Evolutionary conservation across 1,140 invertebrate genomes (phyloP).

Genomic region (Neotoxoptera formosana): DNA sequence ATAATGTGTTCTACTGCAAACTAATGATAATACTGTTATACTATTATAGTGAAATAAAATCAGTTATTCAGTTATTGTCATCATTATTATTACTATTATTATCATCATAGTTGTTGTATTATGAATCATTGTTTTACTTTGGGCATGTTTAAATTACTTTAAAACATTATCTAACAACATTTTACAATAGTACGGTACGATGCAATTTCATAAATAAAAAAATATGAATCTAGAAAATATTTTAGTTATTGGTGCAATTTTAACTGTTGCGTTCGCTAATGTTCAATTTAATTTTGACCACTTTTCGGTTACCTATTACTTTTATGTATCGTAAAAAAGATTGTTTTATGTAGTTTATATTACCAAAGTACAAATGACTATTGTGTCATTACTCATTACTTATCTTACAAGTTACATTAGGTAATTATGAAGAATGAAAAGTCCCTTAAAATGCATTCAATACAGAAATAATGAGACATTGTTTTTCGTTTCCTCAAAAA

Average conservation of each 20-base stretch:
- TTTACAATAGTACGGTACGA: not conserved
- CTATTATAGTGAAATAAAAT: conserved; percentile 20
- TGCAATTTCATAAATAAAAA: not conserved
- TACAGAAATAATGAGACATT: not conserved
- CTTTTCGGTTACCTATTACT: not conserved
- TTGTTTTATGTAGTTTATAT: not conserved
- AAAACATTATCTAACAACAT: not conserved
- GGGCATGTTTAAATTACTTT: not conserved
- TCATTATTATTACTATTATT: not conserved
- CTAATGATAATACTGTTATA: not conserved
- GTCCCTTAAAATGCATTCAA: not conserved
- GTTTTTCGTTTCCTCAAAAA: not conserved
- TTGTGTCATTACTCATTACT: not conserved
- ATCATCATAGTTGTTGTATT: not conserved
- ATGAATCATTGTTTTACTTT: conserved; percentile 26
- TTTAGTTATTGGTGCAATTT: not conserved
- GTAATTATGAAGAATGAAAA: not conserved
- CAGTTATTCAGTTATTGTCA: not conserved
- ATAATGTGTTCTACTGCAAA: not conserved
- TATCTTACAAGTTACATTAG: not conserved
- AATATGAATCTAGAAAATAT: not conserved
- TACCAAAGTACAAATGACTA: not conserved
- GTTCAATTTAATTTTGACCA: not conserved
- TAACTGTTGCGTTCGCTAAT: not conserved
- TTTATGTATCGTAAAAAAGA: not conserved